These are phyloP conservation scores for Subacronicta megacephala DNA, from an alignment of 2,888 invertebrate genomes.

Conservation along the genomic window DNA sequence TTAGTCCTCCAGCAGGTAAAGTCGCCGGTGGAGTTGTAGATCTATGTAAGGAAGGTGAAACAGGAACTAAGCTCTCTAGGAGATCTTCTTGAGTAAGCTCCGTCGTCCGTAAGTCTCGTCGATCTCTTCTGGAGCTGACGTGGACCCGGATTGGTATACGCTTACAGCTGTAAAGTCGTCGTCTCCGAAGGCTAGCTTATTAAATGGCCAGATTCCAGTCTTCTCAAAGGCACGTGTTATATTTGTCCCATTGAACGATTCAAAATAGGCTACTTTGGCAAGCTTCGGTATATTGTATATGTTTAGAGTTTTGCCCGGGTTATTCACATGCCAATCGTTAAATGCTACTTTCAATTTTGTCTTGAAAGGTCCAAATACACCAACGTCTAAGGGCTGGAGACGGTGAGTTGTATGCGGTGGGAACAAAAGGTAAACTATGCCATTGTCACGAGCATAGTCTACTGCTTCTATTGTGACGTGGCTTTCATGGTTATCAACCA, in stretches of 20 bases:
- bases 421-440: constrained; percentile 13
- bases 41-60: no score
- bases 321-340: constrained; percentile 16
- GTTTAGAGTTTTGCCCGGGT: constrained; percentile 5
- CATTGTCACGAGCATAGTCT: constrained; percentile 6
- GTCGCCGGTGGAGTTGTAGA: no score
- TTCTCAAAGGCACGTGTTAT: constrained; percentile 13
- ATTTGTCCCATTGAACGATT: constrained; percentile 17
- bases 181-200: constrained; percentile 13
- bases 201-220: constrained; percentile 21
- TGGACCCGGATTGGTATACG: constrained; percentile 5
- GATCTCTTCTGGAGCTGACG: not conserved
- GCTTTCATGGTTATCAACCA: constrained; percentile 16
- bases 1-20: no score
- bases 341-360: constrained; percentile 11
- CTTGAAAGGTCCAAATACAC: constrained; percentile 20
- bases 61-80: no score
- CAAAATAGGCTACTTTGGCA: constrained; percentile 9
- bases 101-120: no score
- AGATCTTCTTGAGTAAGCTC: no score
- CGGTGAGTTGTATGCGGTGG: constrained; percentile 24
- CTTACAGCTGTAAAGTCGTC: constrained; percentile 9
- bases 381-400: constrained; percentile 22
- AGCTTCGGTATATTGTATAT: constrained; percentile 17
- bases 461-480: constrained; percentile 7